Percentiles rank a stretch among this genome's conserved stretches.
Conservation (phyloP, 2,113 vertebrate species). For the Pollimyrus isidori region DNA sequence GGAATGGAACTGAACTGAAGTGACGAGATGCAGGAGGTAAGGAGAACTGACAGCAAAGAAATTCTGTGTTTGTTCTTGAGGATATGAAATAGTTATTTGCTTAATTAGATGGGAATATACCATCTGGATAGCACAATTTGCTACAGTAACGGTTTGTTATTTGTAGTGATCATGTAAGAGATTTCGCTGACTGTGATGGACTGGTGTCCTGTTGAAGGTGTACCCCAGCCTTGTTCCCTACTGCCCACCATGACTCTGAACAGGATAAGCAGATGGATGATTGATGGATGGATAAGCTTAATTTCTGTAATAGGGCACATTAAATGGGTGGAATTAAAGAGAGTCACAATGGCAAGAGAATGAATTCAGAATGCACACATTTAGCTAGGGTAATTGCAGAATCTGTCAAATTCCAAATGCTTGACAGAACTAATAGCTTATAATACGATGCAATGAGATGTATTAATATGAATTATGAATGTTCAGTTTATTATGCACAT, state of each 20-base stretch:
- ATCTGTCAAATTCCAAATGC: not conserved
- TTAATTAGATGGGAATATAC: not conserved
- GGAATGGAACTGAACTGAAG: not conserved
- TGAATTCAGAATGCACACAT: not conserved
- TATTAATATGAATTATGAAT: not conserved
- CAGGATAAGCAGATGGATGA: not conserved
- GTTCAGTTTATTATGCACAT: not conserved
- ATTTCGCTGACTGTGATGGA: not conserved
- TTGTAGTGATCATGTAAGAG: not conserved
- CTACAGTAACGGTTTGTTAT: not conserved
- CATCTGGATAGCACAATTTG: not conserved
- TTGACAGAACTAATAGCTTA: not conserved
- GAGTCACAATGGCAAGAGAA: not conserved
- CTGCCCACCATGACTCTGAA: not conserved
- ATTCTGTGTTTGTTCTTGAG: not conserved
- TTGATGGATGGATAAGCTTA: not conserved
- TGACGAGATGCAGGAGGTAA: not conserved
- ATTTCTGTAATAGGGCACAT: not conserved
- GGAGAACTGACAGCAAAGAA: not conserved
- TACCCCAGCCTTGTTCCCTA: not conserved
- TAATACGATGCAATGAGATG: not conserved
- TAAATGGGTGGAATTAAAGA: not conserved
- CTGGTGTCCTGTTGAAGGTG: not conserved
- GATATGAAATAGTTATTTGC: not conserved
- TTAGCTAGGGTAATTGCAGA: not conserved